Percentiles rank a stretch among this genome's conserved stretches.
Evolutionary conservation across 2,113 vertebrate genomes (phyloP).

Genomic region (Emberiza fucata): DNA sequence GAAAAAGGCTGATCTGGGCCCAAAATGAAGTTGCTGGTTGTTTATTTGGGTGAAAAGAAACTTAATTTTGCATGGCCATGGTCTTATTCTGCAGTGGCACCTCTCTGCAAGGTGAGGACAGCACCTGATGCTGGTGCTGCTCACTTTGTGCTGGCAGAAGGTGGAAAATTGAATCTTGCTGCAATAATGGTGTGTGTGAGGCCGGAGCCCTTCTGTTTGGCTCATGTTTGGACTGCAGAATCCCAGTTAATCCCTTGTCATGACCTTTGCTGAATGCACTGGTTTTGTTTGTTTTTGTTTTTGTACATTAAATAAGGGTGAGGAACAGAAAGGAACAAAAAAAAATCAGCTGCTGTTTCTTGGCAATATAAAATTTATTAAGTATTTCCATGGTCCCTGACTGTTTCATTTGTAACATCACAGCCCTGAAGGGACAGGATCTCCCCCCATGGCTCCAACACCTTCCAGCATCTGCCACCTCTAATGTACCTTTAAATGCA

Average conservation of each 20-base stretch:
- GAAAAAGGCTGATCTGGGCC: neutral
- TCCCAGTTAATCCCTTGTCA: neutral
- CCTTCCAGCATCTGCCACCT: neutral
- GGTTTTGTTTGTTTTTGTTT: neutral
- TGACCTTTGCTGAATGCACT: neutral
- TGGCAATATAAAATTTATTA: fast-evolving
- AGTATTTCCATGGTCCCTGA: neutral
- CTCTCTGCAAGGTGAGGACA: neutral
- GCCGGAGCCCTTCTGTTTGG: neutral
- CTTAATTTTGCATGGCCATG: fast-evolving
- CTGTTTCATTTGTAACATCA: neutral
- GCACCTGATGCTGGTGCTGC: neutral
- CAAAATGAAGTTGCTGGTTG: neutral
- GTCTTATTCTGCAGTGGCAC: neutral
- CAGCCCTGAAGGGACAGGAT: neutral
- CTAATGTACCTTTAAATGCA: neutral
- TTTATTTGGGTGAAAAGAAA: neutral
- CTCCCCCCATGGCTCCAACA: neutral
- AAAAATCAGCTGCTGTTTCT: neutral
- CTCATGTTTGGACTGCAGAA: neutral
- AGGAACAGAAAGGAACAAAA: neutral
- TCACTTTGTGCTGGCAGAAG: neutral
- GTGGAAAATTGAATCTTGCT: neutral
- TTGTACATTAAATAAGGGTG: neutral
- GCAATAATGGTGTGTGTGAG: neutral